phyloP scores from a whole-genome alignment of 2,113 vertebrate genomes.

The Pandion haliaetus region DNA sequence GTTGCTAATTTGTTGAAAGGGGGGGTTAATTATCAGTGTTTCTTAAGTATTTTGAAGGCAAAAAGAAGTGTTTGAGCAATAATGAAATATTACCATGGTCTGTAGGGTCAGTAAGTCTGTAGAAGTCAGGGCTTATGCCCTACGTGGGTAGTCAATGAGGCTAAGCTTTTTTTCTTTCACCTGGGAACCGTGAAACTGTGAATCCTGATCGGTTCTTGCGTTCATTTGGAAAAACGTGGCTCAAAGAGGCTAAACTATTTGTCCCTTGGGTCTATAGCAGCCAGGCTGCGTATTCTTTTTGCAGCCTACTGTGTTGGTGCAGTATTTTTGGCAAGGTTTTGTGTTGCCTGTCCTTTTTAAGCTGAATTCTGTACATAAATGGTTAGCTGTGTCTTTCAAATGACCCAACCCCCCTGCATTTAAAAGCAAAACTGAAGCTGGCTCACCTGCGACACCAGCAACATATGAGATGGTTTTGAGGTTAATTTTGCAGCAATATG shows the following conservation, averaged over 20 bases:
- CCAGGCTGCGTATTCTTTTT: neutral
- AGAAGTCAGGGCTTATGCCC: neutral
- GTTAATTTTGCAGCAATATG: neutral
- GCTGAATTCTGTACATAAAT: neutral
- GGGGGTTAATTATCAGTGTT: neutral
- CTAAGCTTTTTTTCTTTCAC: neutral
- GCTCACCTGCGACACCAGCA: neutral
- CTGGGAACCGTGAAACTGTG: too few relatives aligned
- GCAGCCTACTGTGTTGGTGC: neutral
- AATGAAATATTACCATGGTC: neutral
- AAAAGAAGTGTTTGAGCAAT: neutral
- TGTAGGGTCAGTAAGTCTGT: neutral
- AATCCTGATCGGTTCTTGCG: neutral
- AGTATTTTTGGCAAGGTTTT: neutral
- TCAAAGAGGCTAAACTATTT: neutral
- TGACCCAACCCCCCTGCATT: neutral
- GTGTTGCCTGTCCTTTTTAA: neutral
- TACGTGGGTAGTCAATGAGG: neutral
- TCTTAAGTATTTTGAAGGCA: neutral
- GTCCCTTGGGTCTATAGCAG: neutral
- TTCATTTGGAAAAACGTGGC: neutral
- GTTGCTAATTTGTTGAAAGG: neutral
- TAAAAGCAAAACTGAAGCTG: neutral
- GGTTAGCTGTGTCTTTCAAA: neutral
- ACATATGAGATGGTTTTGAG: neutral